Base-by-base conservation (phyloP, 2,888 invertebrate genomes). In the Phymatocera aterrima region DNA sequence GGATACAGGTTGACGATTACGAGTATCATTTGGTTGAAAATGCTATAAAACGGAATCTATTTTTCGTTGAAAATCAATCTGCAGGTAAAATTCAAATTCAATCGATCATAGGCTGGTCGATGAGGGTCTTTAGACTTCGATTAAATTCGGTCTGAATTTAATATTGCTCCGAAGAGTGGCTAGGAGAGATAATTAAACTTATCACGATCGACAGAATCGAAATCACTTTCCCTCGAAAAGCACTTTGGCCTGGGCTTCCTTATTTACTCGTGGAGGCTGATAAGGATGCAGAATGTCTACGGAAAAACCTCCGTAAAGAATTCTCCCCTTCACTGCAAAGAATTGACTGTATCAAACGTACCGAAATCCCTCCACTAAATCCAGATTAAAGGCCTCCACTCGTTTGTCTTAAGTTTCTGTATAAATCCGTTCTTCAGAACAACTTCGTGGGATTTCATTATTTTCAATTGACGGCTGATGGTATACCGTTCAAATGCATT, bases 151-250 rank as follows among this genome's bases (percentile, higher is more conserved):
- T 51, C 34, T 72, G 72, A 72, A 72, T 72, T 51, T 72, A 51
- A 72, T 51, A 72, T 72, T 72, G 28, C 72, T 51, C 72, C 72
- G 48, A 34, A 51, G 68, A 68, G 48, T 51, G 72, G 72, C 72
- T 51, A 72, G 51, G 72, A 48, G 72, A 72, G 72, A 72, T 72
- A 72, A 72, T 72, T 72, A 72, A 72, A 72, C 48, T 72, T 72
- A 72, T 72, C 72, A 72, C 28, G 72, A 72, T 72, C 72, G 72
- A 51, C 72, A 51, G 72, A 72, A 72, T 48, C 72, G 72, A 72
- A 72, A 72, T 72, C 72, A 72, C 48, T 72, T 72, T 72, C 72
- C 24, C 34, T 34, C 72, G 37, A 48, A 51, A 72, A 48, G 72
- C 72, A 72, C 72, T 72, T 72, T 72, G 34, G 48, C 48, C 51